Evolutionary conservation across 2,113 vertebrate genomes (phyloP).

Genomic region (Tragelaphus imberbis): DNA sequence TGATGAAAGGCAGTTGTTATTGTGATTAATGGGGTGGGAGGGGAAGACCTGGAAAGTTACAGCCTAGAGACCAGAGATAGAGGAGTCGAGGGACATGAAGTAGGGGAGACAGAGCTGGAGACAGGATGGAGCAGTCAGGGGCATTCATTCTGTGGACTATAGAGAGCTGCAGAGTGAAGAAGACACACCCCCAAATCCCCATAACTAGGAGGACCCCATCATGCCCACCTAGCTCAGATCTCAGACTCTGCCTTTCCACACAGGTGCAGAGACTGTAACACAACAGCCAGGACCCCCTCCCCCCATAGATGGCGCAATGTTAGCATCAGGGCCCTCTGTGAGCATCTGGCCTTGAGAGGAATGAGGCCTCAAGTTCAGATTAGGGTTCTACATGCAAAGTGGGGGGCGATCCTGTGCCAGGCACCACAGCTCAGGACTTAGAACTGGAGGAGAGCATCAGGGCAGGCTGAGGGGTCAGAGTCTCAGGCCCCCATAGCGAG

Average conservation of each 20-base stretch:
- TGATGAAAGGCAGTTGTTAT: accelerated
- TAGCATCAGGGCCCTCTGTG: neutral
- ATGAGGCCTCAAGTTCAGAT: neutral
- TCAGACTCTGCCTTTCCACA: neutral
- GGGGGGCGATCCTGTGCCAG: too few relatives aligned
- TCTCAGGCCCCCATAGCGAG: accelerated
- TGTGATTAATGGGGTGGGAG: neutral
- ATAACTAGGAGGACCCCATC: neutral
- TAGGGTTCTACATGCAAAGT: neutral
- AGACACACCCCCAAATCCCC: neutral
- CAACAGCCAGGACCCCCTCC: accelerated
- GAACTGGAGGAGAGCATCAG: neutral
- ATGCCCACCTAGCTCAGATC: neutral
- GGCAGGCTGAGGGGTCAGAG: neutral
- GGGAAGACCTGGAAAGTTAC: neutral
- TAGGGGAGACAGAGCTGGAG: neutral
- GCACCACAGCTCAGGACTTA: neutral
- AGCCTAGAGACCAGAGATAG: neutral
- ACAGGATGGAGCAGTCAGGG: accelerated
- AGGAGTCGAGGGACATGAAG: neutral
- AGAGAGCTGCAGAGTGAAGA: neutral
- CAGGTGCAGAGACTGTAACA: neutral
- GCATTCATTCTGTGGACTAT: neutral
- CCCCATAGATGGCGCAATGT: accelerated
- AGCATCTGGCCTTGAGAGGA: neutral